phyloP scores from a whole-genome alignment of 2,888 invertebrate genomes.

The Metopia argyrocephala region DNA sequence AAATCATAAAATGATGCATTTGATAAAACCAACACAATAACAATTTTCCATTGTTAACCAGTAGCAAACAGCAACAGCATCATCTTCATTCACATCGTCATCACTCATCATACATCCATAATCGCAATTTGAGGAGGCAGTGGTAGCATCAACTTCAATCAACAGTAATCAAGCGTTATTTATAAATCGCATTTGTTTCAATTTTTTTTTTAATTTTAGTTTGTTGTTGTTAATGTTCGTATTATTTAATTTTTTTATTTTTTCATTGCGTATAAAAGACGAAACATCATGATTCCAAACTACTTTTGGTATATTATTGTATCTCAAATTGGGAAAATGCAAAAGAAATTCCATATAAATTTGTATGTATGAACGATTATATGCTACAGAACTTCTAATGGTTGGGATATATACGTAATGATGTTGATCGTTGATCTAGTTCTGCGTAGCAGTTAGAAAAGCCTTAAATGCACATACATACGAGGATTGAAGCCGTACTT shows the following conservation, averaged over 20 bases:
- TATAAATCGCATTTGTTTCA: conserved; percentile 37
- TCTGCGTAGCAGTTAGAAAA: conserved; percentile 18
- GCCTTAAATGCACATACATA: not conserved
- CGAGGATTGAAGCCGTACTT: conserved; percentile 16
- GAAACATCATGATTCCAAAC: conserved; percentile 54
- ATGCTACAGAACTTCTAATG: conserved; percentile 22
- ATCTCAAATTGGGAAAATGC: conserved; percentile 39
- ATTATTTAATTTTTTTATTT: not conserved
- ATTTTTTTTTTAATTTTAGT: conserved; percentile 19
- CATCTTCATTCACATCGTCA: conserved; percentile 9
- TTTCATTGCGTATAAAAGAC: conserved; percentile 24
- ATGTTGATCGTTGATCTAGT: conserved; percentile 38
- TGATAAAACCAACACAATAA: conserved; percentile 27
- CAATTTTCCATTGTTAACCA: conserved; percentile 16
- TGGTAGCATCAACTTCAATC: conserved; percentile 14
- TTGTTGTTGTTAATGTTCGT: not conserved
- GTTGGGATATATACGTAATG: not conserved
- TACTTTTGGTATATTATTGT: conserved; percentile 13
- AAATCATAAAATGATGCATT: conserved; percentile 50
- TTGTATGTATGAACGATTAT: not conserved
- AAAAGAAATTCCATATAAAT: conserved; percentile 1
- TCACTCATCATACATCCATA: not conserved
- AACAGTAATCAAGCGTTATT: conserved; percentile 21
- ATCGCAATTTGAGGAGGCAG: not conserved
- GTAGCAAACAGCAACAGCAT: not conserved